Evolutionary conservation across 1,140 invertebrate species (phyloP), one percentile per base, ranked within the genome.

Genomic region (Drosophila lacteicornis): DNA sequence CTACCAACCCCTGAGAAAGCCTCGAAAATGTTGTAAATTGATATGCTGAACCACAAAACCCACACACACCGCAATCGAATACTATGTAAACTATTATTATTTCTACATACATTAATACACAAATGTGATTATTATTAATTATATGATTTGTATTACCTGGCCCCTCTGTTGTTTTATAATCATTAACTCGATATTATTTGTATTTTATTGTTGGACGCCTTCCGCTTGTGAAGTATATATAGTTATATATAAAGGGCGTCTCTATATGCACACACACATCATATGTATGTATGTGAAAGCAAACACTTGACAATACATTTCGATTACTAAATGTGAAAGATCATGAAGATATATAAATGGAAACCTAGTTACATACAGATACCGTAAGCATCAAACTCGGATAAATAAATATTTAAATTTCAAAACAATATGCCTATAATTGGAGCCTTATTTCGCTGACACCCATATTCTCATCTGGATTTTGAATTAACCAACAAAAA

Each of bases 281-380:
- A 38, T 22, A 55, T 33, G 56, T 57, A 75, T 42, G 47, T 70
- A 73, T 78, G 75, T 78, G 55, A 67, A 80, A 86, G 70, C 65
- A 82, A 88, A 81, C 75, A 88, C 75, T 88, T 88, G 85, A 90
- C 85, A 90, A 90, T 90, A 90, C 85, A 81, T 84, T 79, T 79
- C 67, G 61, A 86, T 58, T 79, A 90, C 75, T 84, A 79, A 82
- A 90, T 90, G 75, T 90, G 86, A 90, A 85, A 22, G 36, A 82
- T 55, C 45, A 46, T 63, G 46, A 80, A 68, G 25, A 75, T 56
- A 71, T 56, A 71, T 65, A 79, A 58, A 75, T 19, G 56, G 30
- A 66, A 61, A 61, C 40, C 49, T 77, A 77, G 77, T 76, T 71
- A 67, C 65, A 69, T 50, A 76, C 62, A 67, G 36, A 17, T 36